Evolutionary conservation across 2,113 vertebrate genomes (phyloP), one percentile per base, ranked within the genome.

Genomic region (Anhinga anhinga): DNA sequence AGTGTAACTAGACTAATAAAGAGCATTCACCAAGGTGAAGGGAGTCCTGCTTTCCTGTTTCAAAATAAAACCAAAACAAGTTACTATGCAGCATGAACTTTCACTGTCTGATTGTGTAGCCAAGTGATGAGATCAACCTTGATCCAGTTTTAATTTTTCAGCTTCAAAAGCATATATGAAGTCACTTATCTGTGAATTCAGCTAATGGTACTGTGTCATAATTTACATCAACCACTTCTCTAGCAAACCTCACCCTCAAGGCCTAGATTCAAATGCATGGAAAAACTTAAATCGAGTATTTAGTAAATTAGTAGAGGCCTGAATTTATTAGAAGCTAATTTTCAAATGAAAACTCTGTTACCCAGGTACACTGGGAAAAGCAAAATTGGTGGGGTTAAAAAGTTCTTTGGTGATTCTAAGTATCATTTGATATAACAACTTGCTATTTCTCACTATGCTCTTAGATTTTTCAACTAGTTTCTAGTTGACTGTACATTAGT

Each of bases 161-260:
- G 22, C 27, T 85, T 58, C 1, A 2, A 36, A 44, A 2, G 0
- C 10, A 3, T 5, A 42, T 0, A 1, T 18, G 23, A 55, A 52
- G 16, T 19, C 36, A 38, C 11, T 58, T 7, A 61, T 0, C 21
- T 15, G n/a, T 5, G 16, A 86, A 40, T 42, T 67, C 62, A 80
- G 21, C 6, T 53, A n/a, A 23, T 6, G 10, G 15, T 5, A 18
- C 11, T 49, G 19, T 6, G 4, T 4, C 40, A 16, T 49, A 42
- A 16, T 8, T 42, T 63, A 49, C 13, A 30, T 38, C 26, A 73
- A 72, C 12, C 14, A 5, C 17, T 65, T 21, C 17, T 69, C 49
- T 32, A 56, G 32, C 15, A 38, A 53, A 49, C 7, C 13, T 81
- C 36, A 16, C 17, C n/a, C 7, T 45, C 5, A 66, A n/a, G 9